A percentile compares a stretch with the other conserved stretches of the same genome.
Conservation (phyloP, 2,888 invertebrate genomes). For the Nasonia oneida region DNA sequence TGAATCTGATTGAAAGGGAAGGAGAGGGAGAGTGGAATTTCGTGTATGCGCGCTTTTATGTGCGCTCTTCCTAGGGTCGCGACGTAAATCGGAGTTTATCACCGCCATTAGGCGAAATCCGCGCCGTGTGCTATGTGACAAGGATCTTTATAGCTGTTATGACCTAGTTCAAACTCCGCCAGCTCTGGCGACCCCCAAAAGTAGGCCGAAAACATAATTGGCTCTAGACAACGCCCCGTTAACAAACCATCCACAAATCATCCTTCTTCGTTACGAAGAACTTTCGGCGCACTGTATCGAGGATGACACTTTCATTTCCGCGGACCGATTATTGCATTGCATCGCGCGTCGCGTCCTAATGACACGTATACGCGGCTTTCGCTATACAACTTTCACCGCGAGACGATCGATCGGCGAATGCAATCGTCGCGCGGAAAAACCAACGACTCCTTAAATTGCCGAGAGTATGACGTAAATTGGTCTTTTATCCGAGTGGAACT, state of each 20-base stretch:
- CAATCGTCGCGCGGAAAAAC: background rate
- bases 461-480: slow-evolving; percentile 36
- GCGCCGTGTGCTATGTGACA: background rate
- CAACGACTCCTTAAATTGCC: slow-evolving; percentile 29
- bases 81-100: background rate
- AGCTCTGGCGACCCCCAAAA: background rate
- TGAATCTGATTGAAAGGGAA: too few relatives aligned
- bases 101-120: slow-evolving; percentile 18
- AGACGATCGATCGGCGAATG: background rate
- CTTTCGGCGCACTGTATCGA: too few relatives aligned
- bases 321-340: background rate
- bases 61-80: background rate
- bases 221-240: background rate
- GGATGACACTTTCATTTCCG: slow-evolving; percentile 30
- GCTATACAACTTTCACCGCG: background rate
- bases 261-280: background rate
- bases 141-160: slow-evolving; percentile 40
- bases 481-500: slow-evolving; percentile 29
- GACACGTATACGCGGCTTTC: background rate
- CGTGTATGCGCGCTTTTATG: too few relatives aligned
- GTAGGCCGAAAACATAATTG: slow-evolving; percentile 5
- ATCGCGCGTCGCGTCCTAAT: background rate
- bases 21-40: too few relatives aligned
- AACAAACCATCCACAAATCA: slow-evolving; percentile 11
- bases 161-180: slow-evolving; percentile 24